Percentiles rank a stretch among this genome's conserved stretches.
phyloP scores from a whole-genome alignment of 2,888 invertebrate genomes.

The Scaptomyza reducta region DNA sequence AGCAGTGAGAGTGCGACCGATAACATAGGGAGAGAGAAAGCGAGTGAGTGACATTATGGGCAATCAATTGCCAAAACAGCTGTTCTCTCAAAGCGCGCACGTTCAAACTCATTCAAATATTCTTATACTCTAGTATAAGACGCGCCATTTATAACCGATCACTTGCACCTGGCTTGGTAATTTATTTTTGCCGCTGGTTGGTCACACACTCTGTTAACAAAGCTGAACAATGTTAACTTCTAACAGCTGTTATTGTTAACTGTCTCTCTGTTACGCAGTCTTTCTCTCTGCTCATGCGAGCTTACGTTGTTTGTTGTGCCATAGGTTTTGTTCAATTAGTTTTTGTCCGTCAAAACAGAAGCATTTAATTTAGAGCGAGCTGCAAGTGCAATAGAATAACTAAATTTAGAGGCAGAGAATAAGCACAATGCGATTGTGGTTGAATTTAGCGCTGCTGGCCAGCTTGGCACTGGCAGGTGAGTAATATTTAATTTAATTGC shows the following conservation, averaged over 20 bases:
- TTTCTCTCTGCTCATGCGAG: slow-evolving; percentile 31
- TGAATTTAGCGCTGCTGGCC: slow-evolving; percentile 49
- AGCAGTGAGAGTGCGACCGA: slow-evolving; percentile 39
- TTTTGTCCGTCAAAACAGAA: slow-evolving; percentile 13
- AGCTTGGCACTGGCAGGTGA: slow-evolving; percentile 58
- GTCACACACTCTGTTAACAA: slow-evolving; percentile 37
- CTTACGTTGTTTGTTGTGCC: slow-evolving; percentile 39
- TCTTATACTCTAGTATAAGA: background rate
- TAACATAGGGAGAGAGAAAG: slow-evolving; percentile 30
- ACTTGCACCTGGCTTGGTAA: background rate
- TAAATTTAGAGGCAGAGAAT: background rate
- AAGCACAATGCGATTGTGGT: slow-evolving; percentile 52
- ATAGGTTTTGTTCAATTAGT: slow-evolving; percentile 24
- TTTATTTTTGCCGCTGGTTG: slow-evolving; percentile 15
- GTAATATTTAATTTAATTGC: slow-evolving; percentile 19
- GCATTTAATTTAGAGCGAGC: slow-evolving; percentile 8
- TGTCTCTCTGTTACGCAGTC: slow-evolving; percentile 8
- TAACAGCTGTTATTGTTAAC: slow-evolving; percentile 25
- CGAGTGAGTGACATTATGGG: slow-evolving; percentile 17
- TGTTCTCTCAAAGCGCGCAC: slow-evolving; percentile 5
- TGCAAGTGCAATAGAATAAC: slow-evolving; percentile 6
- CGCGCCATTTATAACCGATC: background rate
- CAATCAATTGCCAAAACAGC: slow-evolving; percentile 7
- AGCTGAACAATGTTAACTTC: slow-evolving; percentile 32
- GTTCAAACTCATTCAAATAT: background rate